These are phyloP conservation scores for Dioctria linearis DNA, from an alignment of 2,888 invertebrate genomes.

Conservation along the genomic window DNA sequence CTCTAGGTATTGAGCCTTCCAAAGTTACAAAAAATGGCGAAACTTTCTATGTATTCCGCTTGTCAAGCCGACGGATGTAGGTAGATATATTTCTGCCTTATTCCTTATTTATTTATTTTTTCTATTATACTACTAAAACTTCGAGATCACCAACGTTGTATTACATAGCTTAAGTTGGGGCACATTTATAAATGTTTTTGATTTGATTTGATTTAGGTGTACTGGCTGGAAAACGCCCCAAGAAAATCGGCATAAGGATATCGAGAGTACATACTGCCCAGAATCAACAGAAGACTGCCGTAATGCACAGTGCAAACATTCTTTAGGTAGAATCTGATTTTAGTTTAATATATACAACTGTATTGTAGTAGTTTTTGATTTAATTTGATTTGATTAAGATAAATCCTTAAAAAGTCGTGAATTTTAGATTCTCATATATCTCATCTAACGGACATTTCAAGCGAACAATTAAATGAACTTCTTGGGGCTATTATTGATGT, in stretches of 20 bases:
- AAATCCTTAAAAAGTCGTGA: slow-evolving; percentile 49
- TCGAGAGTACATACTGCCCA: slow-evolving; percentile 73
- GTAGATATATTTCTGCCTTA: no score
- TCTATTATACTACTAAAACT: no score
- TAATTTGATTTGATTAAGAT: not conserved
- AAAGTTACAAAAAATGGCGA: slow-evolving; percentile 68
- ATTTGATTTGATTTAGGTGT: slow-evolving; percentile 71
- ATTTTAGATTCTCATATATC: slow-evolving; percentile 84
- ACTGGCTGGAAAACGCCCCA: slow-evolving; percentile 93
- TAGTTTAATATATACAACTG: not conserved
- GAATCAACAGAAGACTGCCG: slow-evolving; percentile 88
- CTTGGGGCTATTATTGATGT: slow-evolving; percentile 94
- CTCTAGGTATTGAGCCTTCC: slow-evolving; percentile 67
- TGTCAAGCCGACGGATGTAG: slow-evolving; percentile 77
- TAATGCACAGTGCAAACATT: slow-evolving; percentile 81
- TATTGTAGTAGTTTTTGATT: not conserved
- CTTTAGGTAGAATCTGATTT: slow-evolving; percentile 74
- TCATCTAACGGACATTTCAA: slow-evolving; percentile 83
- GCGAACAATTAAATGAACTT: slow-evolving; percentile 87
- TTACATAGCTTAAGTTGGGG: no score
- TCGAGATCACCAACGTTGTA: no score
- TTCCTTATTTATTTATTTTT: no score
- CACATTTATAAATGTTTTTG: no score
- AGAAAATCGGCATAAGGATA: slow-evolving; percentile 75
- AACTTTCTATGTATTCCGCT: slow-evolving; percentile 70